Evolutionary conservation across 2,888 invertebrate genomes (phyloP), one percentile per base, ranked within the genome.

Genomic region (Spilarctia lutea): DNA sequence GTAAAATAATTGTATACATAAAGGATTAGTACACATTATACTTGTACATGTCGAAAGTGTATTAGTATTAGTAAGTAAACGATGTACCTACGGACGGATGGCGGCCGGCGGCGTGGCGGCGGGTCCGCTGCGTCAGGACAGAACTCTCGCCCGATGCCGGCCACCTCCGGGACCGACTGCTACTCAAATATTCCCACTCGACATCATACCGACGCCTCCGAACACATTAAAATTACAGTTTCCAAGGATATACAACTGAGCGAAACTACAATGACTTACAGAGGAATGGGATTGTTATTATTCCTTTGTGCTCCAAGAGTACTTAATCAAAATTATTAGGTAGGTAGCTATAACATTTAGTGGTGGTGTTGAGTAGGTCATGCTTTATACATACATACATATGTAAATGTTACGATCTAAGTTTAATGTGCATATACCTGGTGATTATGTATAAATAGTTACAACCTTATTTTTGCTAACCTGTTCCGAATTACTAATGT

Each of bases 201-300:
- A 87, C 89, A 88, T 91, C 89, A 91, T 90, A 90, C 91, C 91
- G 90, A 93, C 90, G 91, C 91, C 91, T 90, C 90, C 88, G 88
- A 94, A 93, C 93, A 94, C 93, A 95, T 95, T 95, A 94, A 94
- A 94, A 94, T 94, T 94, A 94, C 92, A 94, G 92, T 94, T 94
- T 92, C 93, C 92, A 93, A 94, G 94, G 91, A 92, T 91, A 91
- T 85, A 87, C 89, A 89, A 88, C 89, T 87, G 89, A 86, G 88
- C 86, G 88, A 91, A 91, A 91, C 92, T 91, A 91, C 90, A 90
- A 91, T 91, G 92, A 92, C 91, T 92, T 92, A 91, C 90, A 86
- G 87, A 88, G 89, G 91, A 92, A 92, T 91, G 91, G 93, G 91
- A 91, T 91, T 91, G 92, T 93, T 94, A 95, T 94, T 94, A 93